Conservation (phyloP, 2,113 vertebrate species). For the Lanius ludovicianus region DNA sequence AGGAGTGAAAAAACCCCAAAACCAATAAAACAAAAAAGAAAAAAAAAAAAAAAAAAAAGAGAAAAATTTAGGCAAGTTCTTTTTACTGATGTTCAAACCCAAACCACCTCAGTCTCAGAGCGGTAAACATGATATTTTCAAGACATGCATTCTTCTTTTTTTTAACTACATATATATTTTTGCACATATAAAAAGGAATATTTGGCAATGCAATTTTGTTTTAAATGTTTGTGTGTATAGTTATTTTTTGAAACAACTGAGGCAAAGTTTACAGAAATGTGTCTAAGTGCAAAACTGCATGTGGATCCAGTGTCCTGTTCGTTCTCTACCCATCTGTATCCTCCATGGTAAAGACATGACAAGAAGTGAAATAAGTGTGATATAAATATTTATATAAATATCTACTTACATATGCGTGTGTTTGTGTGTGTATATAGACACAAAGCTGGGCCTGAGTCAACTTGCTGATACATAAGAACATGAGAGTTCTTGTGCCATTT, state of each 20-base stretch:
- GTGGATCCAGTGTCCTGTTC: not conserved
- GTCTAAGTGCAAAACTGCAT: not conserved
- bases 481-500: not conserved
- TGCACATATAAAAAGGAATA: not conserved
- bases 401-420: rapidly evolving
- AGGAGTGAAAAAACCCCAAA: rapidly evolving
- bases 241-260: not conserved
- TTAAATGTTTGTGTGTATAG: not conserved
- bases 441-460: not conserved
- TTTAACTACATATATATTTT: not conserved
- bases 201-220: not conserved
- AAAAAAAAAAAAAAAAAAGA: not conserved
- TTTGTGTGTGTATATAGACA: not conserved
- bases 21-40: not conserved
- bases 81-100: not conserved
- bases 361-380: not conserved
- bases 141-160: not conserved
- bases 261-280: not conserved
- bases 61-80: not conserved
- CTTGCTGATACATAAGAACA: not conserved
- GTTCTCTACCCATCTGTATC: not conserved
- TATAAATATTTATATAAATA: not conserved
- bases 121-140: not conserved
- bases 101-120: not conserved
- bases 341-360: not conserved